Base-by-base conservation (phyloP, 2,113 vertebrate genomes). In the Ifrita kowaldi region DNA sequence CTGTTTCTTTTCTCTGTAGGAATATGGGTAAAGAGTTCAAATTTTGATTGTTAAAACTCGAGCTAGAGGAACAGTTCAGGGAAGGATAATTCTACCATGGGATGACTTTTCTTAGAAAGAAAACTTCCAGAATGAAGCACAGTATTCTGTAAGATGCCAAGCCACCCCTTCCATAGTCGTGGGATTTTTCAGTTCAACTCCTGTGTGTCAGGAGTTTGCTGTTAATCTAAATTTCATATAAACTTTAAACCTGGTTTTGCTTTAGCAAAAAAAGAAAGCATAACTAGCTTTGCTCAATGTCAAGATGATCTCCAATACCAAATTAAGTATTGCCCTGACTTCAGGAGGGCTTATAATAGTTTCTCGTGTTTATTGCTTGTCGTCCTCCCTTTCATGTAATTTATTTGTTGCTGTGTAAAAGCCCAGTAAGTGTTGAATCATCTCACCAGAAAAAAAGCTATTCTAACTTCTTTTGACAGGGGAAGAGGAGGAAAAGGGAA, bases 151-250 rank as follows among this genome's bases (percentile, higher is more conserved):
- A 47, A 53, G n/a, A 33, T 85, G 57, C 52, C 76, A 93, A 68
- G 18, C 21, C 55, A 65, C 18, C 3, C 37, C 82, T 71, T 49
- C 1, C 1, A 11, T 42, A 71, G 27, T 33, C 0, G 0, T 49
- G 65, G 70, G 44, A 30, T 39, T 84, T 93, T 89, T 79, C 56
- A 52, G 0, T 71, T 75, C 20, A 50, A 42, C 28, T 91, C 19
- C 47, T 79, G 17, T 4, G 0, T 67, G 23, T 78, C 47, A 89
- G 81, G 65, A 82, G 62, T 73, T 85, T 78, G n/a, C 23, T 52
- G 52, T 81, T 78, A 26, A 42, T 70, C 16, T 27, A 32, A 37
- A 44, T 60, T 74, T 78, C 39, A 37, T 59, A 11, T 15, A 33
- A 82, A 59, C 26, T 32, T 81, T 44, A 87, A 84, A 63, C 20